phyloP scores from a whole-genome alignment of 2,888 invertebrate genomes.

The Agrotis exclamationis region DNA sequence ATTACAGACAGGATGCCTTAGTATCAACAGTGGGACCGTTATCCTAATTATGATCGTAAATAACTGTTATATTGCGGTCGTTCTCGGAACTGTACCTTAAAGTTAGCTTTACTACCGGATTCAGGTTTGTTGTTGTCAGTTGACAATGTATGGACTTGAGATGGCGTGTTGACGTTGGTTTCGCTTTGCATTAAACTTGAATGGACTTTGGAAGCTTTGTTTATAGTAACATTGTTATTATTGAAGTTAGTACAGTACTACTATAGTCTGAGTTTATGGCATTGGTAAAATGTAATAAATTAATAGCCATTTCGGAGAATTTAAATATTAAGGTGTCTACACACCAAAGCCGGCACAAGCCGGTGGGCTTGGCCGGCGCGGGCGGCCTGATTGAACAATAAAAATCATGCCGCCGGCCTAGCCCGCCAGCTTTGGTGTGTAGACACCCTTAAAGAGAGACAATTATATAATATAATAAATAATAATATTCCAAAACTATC shows the following conservation, averaged over 20 bases:
- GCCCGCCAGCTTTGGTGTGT: too few relatives aligned
- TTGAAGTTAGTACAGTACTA: background rate
- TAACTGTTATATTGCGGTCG: background rate
- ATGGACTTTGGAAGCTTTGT: background rate
- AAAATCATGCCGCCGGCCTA: too few relatives aligned
- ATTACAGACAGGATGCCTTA: background rate
- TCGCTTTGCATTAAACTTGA: slow-evolving; percentile 3
- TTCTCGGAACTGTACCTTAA: background rate
- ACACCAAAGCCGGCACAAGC: too few relatives aligned
- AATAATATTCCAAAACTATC: too few relatives aligned
- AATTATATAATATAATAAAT: too few relatives aligned
- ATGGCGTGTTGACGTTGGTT: slow-evolving; percentile 4
- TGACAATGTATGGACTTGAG: slow-evolving; percentile 1
- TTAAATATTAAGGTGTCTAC: too few relatives aligned
- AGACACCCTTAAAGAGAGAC: too few relatives aligned
- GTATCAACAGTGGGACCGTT: background rate
- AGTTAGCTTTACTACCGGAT: background rate
- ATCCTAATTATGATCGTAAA: background rate
- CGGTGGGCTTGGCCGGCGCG: too few relatives aligned
- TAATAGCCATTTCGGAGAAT: background rate
- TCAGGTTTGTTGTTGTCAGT: slow-evolving; percentile 13
- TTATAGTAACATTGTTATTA: background rate
- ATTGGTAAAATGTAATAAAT: background rate
- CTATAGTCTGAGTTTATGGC: too few relatives aligned
- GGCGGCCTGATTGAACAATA: too few relatives aligned